Evolutionary conservation across 2,797 vertebrate genomes (phyloP).

Genomic region (Clarias fuscus): DNA sequence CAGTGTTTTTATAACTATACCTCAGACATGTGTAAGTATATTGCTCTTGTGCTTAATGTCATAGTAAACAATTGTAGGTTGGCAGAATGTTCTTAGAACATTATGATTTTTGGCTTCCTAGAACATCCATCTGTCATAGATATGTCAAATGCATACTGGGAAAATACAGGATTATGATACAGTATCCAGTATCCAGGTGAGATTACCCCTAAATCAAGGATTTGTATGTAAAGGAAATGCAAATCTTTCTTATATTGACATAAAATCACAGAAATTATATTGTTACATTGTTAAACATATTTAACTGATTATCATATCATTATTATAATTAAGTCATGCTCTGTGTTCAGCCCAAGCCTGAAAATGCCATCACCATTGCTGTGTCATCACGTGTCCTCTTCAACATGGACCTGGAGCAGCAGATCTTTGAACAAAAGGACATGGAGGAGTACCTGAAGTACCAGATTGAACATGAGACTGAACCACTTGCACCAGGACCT

Average conservation of each 20-base stretch:
- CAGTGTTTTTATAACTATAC: not conserved
- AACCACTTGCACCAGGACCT: constrained; percentile 88
- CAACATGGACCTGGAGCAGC: constrained; percentile 92
- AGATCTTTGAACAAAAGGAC: constrained; percentile 84
- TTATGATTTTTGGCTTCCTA: too few relatives aligned
- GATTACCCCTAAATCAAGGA: not conserved
- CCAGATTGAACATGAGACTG: constrained; percentile 88
- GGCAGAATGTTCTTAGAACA: too few relatives aligned
- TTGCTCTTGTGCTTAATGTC: too few relatives aligned
- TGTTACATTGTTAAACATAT: not conserved
- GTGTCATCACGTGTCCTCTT: constrained; percentile 92
- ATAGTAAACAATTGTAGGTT: too few relatives aligned
- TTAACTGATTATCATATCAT: too few relatives aligned
- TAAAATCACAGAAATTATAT: not conserved
- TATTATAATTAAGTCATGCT: not conserved
- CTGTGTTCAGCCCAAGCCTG: constrained; percentile 66
- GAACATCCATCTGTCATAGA: too few relatives aligned
- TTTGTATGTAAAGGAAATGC: not conserved
- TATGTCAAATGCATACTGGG: not conserved
- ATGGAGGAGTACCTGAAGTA: constrained; percentile 91
- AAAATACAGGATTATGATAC: not conserved
- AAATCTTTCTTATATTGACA: not conserved
- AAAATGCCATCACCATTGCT: constrained; percentile 91
- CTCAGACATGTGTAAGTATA: not conserved
- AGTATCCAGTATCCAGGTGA: not conserved